Evolutionary conservation across 1,140 invertebrate genomes (phyloP).

Genomic region (Zaprionus lachaisei): DNA sequence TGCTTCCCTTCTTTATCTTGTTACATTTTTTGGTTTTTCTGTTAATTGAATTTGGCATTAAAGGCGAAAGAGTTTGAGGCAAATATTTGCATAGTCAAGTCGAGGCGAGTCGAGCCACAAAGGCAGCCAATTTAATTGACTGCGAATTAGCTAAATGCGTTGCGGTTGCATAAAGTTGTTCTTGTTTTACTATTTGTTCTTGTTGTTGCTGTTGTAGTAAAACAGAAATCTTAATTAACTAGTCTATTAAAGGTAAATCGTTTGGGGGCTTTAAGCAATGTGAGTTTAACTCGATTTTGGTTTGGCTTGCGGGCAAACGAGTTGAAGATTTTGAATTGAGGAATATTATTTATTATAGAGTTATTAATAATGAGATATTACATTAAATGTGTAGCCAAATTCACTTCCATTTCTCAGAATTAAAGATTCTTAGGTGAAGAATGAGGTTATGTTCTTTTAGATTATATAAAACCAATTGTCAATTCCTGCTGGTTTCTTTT

Average conservation of each 20-base stretch:
- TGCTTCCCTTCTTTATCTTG: background rate
- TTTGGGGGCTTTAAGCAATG: background rate
- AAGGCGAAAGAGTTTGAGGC: conserved; percentile 46
- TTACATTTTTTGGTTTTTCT: conserved; percentile 8
- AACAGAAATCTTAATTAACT: conserved; percentile 19
- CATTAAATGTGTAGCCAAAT: too few relatives aligned
- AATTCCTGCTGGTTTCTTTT: too few relatives aligned
- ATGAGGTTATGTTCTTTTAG: too few relatives aligned
- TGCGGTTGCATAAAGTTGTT: background rate
- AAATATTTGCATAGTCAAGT: conserved; percentile 32
- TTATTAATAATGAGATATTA: too few relatives aligned
- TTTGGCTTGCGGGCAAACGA: background rate
- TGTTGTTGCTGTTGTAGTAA: background rate
- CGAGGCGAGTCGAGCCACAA: background rate
- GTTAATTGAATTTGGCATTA: conserved; percentile 47
- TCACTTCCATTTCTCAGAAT: too few relatives aligned
- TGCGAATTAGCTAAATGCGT: conserved; percentile 37
- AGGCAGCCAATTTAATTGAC: conserved; percentile 34
- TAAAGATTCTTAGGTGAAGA: too few relatives aligned
- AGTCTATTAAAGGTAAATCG: conserved; percentile 7
- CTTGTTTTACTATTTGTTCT: background rate
- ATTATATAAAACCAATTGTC: too few relatives aligned
- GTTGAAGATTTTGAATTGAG: background rate
- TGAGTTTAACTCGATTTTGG: too few relatives aligned
- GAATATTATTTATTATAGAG: too few relatives aligned